Base-by-base conservation (phyloP, 2,797 vertebrate species). In the Gadopsis bispinosus region DNA sequence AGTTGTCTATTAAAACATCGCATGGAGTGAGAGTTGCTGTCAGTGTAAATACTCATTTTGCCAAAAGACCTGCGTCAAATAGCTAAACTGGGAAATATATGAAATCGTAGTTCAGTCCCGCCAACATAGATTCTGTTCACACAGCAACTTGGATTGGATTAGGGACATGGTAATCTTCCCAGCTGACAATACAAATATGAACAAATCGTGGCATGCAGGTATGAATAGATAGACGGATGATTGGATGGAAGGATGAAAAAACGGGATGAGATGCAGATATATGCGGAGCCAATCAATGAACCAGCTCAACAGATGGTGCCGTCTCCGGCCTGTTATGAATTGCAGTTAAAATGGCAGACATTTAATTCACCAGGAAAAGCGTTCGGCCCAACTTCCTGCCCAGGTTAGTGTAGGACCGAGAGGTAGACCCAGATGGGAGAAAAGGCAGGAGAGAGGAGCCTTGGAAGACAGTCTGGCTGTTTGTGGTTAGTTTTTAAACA, bases 401-500 rank as follows among this genome's bases (percentile, higher is more conserved):
- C 68, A 69, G 81, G 60, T 78, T 69, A 35, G 48, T 33, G 63
- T 22, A 63, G 70, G 72, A 67, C 58, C 79, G 17, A 63, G 39
- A 58, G 50, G 33, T 22, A 12, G 53, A 61, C 31, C 31, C 69
- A 66, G 56, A 66, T n/a, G 56, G 29, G 65, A 37, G 47, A 37
- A 26, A 48, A 71, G 39, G 47, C 62, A 45, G 53, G 48, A 41
- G 39, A 14, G 31, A 58, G 43, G 8, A 14, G 53, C 70, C 63
- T 62, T 77, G 77, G 77, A 81, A 87, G 62, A 64, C 73, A 47
- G 41, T 12, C 16, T 45, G 37, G 35, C 69, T 74, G 66, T 86
- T 83, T 75, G 81, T 81, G 74, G 54, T 74, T 66, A 66, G 70
- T 84, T 84, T 83, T 75, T 58, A 75, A 74, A 84, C 58, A 75